Conservation (phyloP, 2,797 vertebrate genomes). For the Brachyalestes nurse region DNA sequence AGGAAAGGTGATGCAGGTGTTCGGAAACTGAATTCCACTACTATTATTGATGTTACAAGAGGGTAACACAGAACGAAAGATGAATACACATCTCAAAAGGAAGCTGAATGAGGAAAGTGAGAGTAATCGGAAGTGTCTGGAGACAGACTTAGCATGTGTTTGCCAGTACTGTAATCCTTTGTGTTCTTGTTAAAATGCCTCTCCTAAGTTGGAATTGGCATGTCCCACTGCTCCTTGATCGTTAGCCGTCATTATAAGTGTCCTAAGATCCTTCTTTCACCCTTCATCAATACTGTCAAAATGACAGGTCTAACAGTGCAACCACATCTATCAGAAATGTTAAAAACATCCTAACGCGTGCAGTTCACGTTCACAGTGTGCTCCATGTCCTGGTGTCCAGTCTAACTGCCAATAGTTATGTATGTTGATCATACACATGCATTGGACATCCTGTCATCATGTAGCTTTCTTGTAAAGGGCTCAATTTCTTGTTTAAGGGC, state of each 20-base stretch:
- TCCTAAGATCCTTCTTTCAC: not conserved
- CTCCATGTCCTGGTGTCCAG: no score
- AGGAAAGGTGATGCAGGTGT: not conserved
- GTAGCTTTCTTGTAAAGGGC: no score
- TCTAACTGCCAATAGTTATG: no score
- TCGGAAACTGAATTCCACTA: not conserved
- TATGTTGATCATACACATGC: no score
- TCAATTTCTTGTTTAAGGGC: no score
- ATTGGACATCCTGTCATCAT: no score
- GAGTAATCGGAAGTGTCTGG: not conserved
- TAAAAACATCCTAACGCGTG: no score
- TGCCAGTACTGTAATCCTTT: slow-evolving; percentile 32
- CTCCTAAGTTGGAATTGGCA: slow-evolving; percentile 37
- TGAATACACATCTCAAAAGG: not conserved
- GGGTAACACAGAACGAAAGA: not conserved
- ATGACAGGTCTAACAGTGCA: not conserved
- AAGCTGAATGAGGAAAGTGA: not conserved
- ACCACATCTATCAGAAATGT: no score
- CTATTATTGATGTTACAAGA: not conserved
- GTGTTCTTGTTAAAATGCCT: slow-evolving; percentile 43
- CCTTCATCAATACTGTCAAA: not conserved
- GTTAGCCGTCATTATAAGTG: slow-evolving; percentile 22
- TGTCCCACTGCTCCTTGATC: slow-evolving; percentile 19
- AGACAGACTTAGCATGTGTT: slow-evolving; percentile 4
- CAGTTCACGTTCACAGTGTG: no score